Conservation (phyloP, 2,113 vertebrate genomes). For the Chaetodon auriga region DNA sequence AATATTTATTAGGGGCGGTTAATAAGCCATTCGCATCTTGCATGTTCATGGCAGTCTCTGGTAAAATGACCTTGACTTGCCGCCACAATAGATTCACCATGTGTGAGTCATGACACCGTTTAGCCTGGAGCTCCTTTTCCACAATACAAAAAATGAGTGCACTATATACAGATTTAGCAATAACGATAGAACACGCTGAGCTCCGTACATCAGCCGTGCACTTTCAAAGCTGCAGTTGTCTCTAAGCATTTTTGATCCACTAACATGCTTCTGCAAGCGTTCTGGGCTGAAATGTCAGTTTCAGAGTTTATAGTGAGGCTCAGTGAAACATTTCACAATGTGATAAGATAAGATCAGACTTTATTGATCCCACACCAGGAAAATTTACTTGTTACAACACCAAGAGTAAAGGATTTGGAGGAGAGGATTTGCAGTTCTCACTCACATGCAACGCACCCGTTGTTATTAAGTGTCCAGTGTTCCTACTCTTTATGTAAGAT, state of each 20-base stretch:
- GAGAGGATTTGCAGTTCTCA: background rate
- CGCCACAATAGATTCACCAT: background rate
- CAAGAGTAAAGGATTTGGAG: no score
- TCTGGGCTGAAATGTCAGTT: slow-evolving; percentile 1
- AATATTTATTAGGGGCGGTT: slow-evolving; percentile 26
- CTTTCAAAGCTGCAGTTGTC: background rate
- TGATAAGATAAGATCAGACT: no score
- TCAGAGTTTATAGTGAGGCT: background rate
- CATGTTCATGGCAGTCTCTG: slow-evolving; percentile 23
- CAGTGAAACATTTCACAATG: background rate
- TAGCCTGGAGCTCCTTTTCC: slow-evolving; percentile 14
- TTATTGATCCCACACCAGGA: no score
- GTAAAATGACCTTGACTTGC: slow-evolving; percentile 14
- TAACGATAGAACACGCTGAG: background rate
- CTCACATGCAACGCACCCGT: background rate
- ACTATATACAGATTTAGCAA: background rate
- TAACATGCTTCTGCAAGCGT: background rate
- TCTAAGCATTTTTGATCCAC: background rate
- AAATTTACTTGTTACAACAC: no score
- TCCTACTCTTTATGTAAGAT: no score
- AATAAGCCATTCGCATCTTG: slow-evolving; percentile 22
- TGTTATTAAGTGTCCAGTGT: background rate
- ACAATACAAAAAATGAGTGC: background rate
- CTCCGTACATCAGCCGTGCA: background rate
- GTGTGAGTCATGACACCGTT: slow-evolving; percentile 15